Evolutionary conservation across 2,888 invertebrate species (phyloP).

Genomic region (Seira sanloemensis): DNA sequence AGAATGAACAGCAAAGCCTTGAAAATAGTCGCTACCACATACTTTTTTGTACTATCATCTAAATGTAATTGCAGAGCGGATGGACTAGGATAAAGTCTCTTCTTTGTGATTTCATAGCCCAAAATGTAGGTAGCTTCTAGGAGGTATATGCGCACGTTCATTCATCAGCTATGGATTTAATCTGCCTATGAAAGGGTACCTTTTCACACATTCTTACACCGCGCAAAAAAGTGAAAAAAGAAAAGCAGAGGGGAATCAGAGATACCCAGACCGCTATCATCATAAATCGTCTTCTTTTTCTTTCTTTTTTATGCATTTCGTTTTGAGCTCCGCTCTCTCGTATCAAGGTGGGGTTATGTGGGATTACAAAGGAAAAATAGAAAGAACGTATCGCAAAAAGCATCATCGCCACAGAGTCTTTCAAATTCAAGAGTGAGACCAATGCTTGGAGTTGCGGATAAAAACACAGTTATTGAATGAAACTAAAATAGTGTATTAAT

Average conservation of each 20-base stretch:
- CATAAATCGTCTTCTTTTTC: conserved; percentile 55
- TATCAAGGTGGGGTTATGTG: conserved; percentile 42
- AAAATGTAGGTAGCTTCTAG: no score
- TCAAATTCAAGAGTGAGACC: conserved; percentile 10
- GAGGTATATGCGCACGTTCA: no score
- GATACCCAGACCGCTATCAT: conserved; percentile 60
- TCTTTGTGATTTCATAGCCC: conserved; percentile 43
- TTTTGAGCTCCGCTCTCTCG: conserved; percentile 19
- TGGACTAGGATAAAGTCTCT: conserved; percentile 23
- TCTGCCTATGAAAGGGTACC: conserved; percentile 11
- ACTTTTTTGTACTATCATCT: no score
- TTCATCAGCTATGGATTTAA: neutral
- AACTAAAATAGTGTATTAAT: conserved; percentile 51
- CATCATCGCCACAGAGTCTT: neutral
- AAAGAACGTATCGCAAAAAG: conserved; percentile 16
- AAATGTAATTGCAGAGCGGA: conserved; percentile 51
- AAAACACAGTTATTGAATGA: conserved; percentile 48
- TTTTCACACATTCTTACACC: neutral
- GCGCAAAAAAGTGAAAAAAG: conserved; percentile 6
- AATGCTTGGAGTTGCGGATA: conserved; percentile 28
- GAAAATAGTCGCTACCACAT: no score
- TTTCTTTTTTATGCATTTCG: conserved; percentile 59
- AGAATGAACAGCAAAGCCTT: no score
- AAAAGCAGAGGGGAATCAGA: conserved; percentile 48
- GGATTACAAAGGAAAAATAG: conserved; percentile 30